A percentile compares a stretch with the other conserved stretches of the same genome.
Conservation (phyloP, 2,113 vertebrate genomes). For the Scytalopus superciliaris region DNA sequence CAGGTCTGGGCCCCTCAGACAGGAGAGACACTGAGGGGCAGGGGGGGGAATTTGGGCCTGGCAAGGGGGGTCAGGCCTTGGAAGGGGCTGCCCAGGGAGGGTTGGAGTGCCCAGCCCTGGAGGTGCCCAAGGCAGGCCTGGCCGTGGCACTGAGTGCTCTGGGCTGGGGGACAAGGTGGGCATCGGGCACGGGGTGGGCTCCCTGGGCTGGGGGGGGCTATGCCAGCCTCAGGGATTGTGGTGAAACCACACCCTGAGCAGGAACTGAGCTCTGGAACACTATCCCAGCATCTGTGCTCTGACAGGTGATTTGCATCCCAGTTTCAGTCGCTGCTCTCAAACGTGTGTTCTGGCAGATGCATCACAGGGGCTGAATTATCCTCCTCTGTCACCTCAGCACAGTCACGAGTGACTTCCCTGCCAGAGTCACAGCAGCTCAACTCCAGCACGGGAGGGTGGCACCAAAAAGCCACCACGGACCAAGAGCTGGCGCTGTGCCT, state of each 20-base stretch:
- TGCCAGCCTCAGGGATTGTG: background rate
- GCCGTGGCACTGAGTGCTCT: no score
- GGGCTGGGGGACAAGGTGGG: no score
- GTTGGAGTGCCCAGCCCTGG: no score
- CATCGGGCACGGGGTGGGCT: no score
- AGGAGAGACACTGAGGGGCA: no score
- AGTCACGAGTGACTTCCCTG: background rate
- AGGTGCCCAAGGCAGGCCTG: no score
- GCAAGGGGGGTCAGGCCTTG: no score
- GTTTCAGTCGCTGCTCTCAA: background rate
- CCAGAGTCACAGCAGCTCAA: background rate
- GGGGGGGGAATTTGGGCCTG: no score
- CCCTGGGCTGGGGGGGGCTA: background rate
- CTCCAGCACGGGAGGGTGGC: background rate
- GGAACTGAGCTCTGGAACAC: background rate
- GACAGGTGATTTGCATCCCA: background rate
- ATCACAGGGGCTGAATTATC: background rate
- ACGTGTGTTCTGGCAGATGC: background rate
- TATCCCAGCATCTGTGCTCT: background rate
- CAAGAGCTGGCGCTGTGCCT: background rate
- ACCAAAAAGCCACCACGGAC: background rate
- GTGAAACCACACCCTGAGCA: accelerated
- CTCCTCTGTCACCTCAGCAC: background rate
- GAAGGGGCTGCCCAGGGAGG: no score
- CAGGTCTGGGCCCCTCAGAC: background rate